A percentile compares a stretch with the other conserved stretches of the same genome.
phyloP scores from a whole-genome alignment of 2,113 vertebrate genomes.

The Fulica atra region DNA sequence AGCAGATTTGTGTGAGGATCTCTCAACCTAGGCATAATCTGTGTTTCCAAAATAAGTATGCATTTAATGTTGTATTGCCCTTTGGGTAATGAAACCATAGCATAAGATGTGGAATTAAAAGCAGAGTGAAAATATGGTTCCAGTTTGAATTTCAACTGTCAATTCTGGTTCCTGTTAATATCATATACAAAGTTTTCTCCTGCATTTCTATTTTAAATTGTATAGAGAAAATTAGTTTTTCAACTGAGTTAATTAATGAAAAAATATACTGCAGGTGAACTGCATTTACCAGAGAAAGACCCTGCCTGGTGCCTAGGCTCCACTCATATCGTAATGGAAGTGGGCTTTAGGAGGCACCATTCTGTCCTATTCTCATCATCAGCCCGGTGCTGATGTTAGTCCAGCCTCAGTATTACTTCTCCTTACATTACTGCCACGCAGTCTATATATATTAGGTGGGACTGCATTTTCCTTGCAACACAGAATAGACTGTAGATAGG shows the following conservation, averaged over 20 bases:
- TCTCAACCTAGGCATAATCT: not conserved
- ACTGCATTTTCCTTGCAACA: not conserved
- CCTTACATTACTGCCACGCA: not conserved
- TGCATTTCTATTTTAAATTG: not conserved
- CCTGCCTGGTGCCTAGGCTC: not conserved
- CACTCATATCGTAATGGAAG: not conserved
- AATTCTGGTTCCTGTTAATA: not conserved
- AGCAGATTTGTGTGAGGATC: not conserved
- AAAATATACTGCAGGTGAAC: not conserved
- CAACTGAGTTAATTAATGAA: not conserved
- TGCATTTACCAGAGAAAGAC: not conserved
- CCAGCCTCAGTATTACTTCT: not conserved
- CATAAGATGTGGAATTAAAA: not conserved
- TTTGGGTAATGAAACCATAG: not conserved
- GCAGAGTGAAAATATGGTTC: not conserved
- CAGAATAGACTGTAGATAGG: not conserved
- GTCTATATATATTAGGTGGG: not conserved
- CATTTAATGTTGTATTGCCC: not conserved
- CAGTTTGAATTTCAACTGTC: not conserved
- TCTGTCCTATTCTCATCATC: not conserved
- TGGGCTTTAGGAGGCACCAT: not conserved
- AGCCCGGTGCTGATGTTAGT: not conserved
- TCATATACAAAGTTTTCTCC: not conserved
- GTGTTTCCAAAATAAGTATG: not conserved
- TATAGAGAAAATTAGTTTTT: not conserved